phyloP scores from a whole-genome alignment of 1,140 invertebrate genomes.

The Bicyclus anynana region DNA sequence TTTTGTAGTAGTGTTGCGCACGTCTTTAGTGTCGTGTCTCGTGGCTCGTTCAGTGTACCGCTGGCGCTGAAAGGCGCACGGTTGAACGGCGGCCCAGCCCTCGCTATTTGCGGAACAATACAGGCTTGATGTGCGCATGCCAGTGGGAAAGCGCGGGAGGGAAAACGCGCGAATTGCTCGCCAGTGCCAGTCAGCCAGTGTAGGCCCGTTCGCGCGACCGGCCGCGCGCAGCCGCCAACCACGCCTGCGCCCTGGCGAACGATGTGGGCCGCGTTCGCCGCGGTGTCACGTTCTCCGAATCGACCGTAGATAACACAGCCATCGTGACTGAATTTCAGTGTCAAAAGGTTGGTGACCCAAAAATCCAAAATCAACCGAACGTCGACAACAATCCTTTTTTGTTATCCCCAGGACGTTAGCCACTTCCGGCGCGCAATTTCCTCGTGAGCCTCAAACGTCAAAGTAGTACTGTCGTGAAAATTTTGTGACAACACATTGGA shows the following conservation, averaged over 20 bases:
- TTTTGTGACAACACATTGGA: not conserved
- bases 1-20: slow-evolving; percentile 26
- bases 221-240: slow-evolving; percentile 56
- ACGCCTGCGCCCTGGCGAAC: slow-evolving; percentile 69
- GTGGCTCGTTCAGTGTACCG: slow-evolving; percentile 48
- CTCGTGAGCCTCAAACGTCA: slow-evolving; percentile 52
- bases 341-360: slow-evolving; percentile 73
- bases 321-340: slow-evolving; percentile 69
- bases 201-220: slow-evolving; percentile 58
- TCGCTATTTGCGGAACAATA: slow-evolving; percentile 73
- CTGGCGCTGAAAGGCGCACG: slow-evolving; percentile 53
- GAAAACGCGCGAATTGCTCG: slow-evolving; percentile 60
- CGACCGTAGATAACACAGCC: slow-evolving; percentile 57
- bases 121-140: slow-evolving; percentile 72
- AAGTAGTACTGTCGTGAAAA: slow-evolving; percentile 29
- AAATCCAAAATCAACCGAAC: slow-evolving; percentile 45
- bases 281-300: slow-evolving; percentile 71
- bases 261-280: slow-evolving; percentile 64
- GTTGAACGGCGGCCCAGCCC: slow-evolving; percentile 59
- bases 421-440: slow-evolving; percentile 37
- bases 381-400: slow-evolving; percentile 31
- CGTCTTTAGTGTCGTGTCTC: slow-evolving; percentile 30
- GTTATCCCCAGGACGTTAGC: slow-evolving; percentile 8
- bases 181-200: slow-evolving; percentile 61
- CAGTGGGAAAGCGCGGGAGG: slow-evolving; percentile 69